These are phyloP conservation scores for Ptychodera flava DNA, from an alignment of 35 echinoderm and acorn worm species.

Conservation along the genomic window DNA sequence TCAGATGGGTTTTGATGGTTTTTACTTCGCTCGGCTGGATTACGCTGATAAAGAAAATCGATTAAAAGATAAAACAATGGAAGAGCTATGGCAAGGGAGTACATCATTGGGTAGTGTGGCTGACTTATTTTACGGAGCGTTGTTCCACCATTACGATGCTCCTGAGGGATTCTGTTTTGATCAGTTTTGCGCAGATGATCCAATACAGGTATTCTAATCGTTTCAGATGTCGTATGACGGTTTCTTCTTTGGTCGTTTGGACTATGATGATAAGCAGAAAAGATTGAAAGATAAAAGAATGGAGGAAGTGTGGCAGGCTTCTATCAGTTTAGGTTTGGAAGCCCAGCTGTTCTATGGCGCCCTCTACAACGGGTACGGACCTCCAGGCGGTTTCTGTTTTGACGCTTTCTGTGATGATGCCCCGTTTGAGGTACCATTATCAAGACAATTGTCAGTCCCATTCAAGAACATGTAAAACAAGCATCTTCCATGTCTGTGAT, in stretches of 20 bases:
- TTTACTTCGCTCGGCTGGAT: slow-evolving; percentile 84
- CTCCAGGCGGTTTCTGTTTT: slow-evolving; percentile 43
- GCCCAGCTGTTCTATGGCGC: slow-evolving; percentile 29
- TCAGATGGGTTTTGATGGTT: slow-evolving; percentile 97
- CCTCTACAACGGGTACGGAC: slow-evolving; percentile 38
- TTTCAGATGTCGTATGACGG: slow-evolving; percentile 50
- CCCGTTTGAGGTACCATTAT: not conserved
- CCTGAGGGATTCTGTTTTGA: slow-evolving; percentile 90
- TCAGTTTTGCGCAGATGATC: slow-evolving; percentile 55
- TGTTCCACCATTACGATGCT: slow-evolving; percentile 67
- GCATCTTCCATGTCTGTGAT: no score
- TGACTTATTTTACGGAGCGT: slow-evolving; percentile 81
- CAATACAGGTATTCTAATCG: slow-evolving; percentile 64
- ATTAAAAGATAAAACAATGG: slow-evolving; percentile 44
- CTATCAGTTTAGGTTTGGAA: slow-evolving; percentile 9
- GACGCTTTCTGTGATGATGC: not conserved
- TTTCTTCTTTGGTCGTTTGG: slow-evolving; percentile 44
- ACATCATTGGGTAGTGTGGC: slow-evolving; percentile 44
- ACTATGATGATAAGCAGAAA: slow-evolving; percentile 16
- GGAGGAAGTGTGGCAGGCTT: slow-evolving; percentile 43
- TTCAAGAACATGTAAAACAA: no score
- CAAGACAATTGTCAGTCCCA: not conserved
- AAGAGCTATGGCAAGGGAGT: slow-evolving; percentile 71
- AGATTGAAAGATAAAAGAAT: slow-evolving; percentile 24
- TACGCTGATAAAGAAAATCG: slow-evolving; percentile 51